Evolutionary conservation across 2,888 invertebrate genomes (phyloP), one percentile per base, ranked within the genome.

Genomic region (Dorcus parallelipipedus): DNA sequence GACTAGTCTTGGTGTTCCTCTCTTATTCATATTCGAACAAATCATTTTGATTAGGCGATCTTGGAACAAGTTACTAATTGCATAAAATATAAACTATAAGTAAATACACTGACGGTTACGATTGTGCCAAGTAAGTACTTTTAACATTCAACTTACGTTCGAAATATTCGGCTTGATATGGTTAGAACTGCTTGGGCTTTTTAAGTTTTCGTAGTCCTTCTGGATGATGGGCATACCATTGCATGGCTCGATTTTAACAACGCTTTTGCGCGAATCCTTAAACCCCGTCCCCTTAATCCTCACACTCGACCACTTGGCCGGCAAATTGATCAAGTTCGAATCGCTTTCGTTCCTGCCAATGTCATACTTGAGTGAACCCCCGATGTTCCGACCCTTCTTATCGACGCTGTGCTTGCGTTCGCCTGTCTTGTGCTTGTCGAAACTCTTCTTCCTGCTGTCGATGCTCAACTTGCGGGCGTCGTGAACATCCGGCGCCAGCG

Each of bases 221-320:
- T 62, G 66, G 49, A 59, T 54, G 69, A 68, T 71, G 43, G 73
- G 68, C 52, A 78, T 69, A 67, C 86, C 86, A 75, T 86, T 86
- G 79, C 85, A 85, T 65, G 84, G 83, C 79, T 86, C 86, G 67
- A 86, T 81, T 72, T 84, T 84, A 66, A 86, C 85, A 68, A 84
- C 79, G 74, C 84, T 84, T 75, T 83, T 84, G 72, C 84, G 80
- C 67, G 84, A 84, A 73, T 85, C 85, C 66, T 84, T 83, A 75
- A 82, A 84, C 65, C 84, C 83, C 64, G 84, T 84, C 71, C 85
- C 85, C 73, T 81, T 83, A 64, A 86, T 84, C 64, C 85, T 81
- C 67, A 86, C 85, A 66, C 85, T 85, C 67, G 85, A 85, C 81
- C 85, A 86, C 79, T 85, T 85, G 52, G 84, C 79, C 68, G 84